A percentile compares a stretch with the other conserved stretches of the same genome.
Conservation (phyloP, 2,888 invertebrate genomes). For the Protonemura montana region DNA sequence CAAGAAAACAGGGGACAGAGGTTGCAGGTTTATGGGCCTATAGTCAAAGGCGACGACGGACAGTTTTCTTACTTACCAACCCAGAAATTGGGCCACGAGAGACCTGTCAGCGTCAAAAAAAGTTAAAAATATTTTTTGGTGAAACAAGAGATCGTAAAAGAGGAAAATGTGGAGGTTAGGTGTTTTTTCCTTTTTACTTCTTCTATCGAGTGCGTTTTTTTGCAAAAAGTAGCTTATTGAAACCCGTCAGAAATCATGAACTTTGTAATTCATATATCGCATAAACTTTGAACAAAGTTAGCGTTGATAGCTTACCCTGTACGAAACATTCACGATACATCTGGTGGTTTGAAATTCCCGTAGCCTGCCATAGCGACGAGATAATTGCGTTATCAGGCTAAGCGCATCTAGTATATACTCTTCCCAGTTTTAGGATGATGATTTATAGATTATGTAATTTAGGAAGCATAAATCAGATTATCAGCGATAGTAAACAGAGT, state of each 20-base stretch:
- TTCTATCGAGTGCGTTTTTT: too few relatives aligned
- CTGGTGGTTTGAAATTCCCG: slow-evolving; percentile 20
- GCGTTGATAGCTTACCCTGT: slow-evolving; percentile 16
- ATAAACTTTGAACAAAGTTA: not conserved
- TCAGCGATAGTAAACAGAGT: slow-evolving; percentile 29
- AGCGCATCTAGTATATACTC: slow-evolving; percentile 13
- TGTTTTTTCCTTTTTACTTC: not conserved
- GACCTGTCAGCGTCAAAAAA: slow-evolving; percentile 45
- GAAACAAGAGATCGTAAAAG: not conserved
- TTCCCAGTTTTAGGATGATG: slow-evolving; percentile 27
- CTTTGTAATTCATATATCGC: not conserved
- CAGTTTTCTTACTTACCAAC: slow-evolving; percentile 49
- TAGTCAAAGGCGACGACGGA: not conserved
- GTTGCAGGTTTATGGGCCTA: slow-evolving; percentile 17
- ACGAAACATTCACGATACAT: slow-evolving; percentile 31
- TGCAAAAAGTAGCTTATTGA: too few relatives aligned
- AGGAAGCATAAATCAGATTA: slow-evolving; percentile 31
- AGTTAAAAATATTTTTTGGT: slow-evolving; percentile 27
- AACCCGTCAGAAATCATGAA: not conserved
- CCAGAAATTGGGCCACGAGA: slow-evolving; percentile 50
- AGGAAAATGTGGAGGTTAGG: not conserved
- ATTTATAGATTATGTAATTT: slow-evolving; percentile 37
- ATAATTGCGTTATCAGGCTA: slow-evolving; percentile 35
- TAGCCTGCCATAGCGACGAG: not conserved
- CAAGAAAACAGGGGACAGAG: not conserved